Percentiles rank a stretch among this genome's conserved stretches.
Conservation (phyloP, 2,888 invertebrate species). For the Megaustenia siamemsis region DNA sequence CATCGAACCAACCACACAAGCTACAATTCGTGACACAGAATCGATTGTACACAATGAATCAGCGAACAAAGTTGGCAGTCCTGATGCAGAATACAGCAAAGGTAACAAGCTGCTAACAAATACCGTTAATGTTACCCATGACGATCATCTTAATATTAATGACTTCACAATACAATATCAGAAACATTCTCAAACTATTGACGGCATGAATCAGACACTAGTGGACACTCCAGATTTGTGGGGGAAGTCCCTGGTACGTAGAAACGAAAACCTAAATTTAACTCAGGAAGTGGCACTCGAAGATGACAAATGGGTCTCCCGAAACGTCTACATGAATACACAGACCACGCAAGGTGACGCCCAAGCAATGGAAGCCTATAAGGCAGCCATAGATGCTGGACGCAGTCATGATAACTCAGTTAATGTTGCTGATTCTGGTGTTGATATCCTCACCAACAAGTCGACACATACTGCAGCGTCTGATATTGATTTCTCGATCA, state of each 20-base stretch:
- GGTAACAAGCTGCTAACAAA: not conserved
- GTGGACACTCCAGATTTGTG: not conserved
- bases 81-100: not conserved
- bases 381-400: not conserved
- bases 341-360: not conserved
- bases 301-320: not conserved
- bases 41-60: not conserved
- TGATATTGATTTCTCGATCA: not conserved
- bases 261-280: not conserved
- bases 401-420: too few species aligned
- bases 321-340: not conserved
- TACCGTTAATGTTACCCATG: not conserved
- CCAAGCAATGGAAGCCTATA: not conserved
- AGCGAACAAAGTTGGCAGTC: not conserved
- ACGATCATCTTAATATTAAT: not conserved
- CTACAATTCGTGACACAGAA: not conserved
- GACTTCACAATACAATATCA: not conserved
- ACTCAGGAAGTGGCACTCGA: not conserved
- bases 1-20: not conserved
- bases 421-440: too few species aligned
- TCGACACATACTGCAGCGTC: not conserved
- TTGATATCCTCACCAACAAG: too few species aligned
- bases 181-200: not conserved
- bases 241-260: not conserved
- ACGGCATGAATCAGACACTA: not conserved